Evolutionary conservation across 1,140 invertebrate species (phyloP), one percentile per base, ranked within the genome.

Genomic region (Episyrphus balteatus): DNA sequence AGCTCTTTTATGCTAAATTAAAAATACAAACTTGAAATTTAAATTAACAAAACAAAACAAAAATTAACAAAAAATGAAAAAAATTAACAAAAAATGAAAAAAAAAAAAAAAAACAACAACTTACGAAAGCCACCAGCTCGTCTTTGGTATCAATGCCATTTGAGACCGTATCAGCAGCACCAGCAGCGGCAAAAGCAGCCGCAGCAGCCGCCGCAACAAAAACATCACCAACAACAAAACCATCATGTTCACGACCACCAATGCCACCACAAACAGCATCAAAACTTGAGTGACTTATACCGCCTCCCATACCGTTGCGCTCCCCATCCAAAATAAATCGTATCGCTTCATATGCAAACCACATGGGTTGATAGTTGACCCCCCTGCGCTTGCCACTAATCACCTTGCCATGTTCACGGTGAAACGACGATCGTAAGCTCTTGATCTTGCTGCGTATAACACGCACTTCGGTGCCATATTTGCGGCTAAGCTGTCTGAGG

Each of bases 321-420:
- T 66, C 62, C 8, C 62, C 62, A 18, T 66, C 62, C 3, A 66
- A 49, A 21, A 66, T 66, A 17, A 66, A 66, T 2, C 62, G 54
- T 49, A 66, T 66, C 42, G 62, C 60, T 44, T 66, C 62, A 42
- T 66, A 66, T 48, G 62, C 62, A 44, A 66, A 66, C 62, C 62
- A 66, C 62, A 66, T 66, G 48, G 62, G 62, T 50, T 66, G 62
- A 52, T 66, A 66, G 48, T 55, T 52, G 3, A 66, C 54, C 12
- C 62, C 62, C 15, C 59, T 61, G 21, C 21, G 57, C 42, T 58
- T 56, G n/a, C 62, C 62, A 36, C 54, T 65, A 8, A 66, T 40
- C 47, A 66, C 62, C 53, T 66, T 66, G 43, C 62, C 62, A 18
- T 65, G 62, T 44, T 65, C 62, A 10, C 62, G 57, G 40, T 66